Evolutionary conservation across 2,888 invertebrate genomes (phyloP).

Genomic region (Eupithecia exiguata): DNA sequence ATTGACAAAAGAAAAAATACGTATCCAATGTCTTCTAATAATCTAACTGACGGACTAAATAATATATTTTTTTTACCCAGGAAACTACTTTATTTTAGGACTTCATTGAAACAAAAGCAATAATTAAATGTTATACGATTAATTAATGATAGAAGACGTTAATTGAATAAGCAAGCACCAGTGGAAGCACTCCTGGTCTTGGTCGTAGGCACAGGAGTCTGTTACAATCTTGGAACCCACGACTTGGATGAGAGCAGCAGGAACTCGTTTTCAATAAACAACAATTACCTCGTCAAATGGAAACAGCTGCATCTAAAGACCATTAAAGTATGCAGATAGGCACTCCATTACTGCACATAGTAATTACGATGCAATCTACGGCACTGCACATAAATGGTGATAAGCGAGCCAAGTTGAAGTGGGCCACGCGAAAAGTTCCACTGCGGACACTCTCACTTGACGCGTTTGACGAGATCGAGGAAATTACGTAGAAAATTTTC

Average conservation of each 20-base stretch:
- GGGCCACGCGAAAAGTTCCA: slow-evolving; percentile 62
- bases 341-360: slow-evolving; percentile 14
- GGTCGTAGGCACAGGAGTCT: background rate
- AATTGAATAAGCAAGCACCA: background rate
- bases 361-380: slow-evolving; percentile 20
- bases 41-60: too few species aligned
- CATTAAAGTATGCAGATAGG: slow-evolving; percentile 12
- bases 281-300: slow-evolving; percentile 10
- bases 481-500: slow-evolving; percentile 37
- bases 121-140: background rate
- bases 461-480: slow-evolving; percentile 22
- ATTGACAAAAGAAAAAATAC: too few species aligned
- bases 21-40: too few species aligned
- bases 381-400: slow-evolving; percentile 40
- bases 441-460: slow-evolving; percentile 40
- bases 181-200: background rate
- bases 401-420: slow-evolving; percentile 46
- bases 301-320: slow-evolving; percentile 8
- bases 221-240: background rate
- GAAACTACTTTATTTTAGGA: background rate
- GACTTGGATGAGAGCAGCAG: background rate
- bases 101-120: background rate
- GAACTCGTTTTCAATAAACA: background rate
- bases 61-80: background rate
- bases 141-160: background rate